Evolutionary conservation across 1,140 invertebrate species (phyloP), one percentile per base, ranked within the genome.

Genomic region (Caerostris darwini): DNA sequence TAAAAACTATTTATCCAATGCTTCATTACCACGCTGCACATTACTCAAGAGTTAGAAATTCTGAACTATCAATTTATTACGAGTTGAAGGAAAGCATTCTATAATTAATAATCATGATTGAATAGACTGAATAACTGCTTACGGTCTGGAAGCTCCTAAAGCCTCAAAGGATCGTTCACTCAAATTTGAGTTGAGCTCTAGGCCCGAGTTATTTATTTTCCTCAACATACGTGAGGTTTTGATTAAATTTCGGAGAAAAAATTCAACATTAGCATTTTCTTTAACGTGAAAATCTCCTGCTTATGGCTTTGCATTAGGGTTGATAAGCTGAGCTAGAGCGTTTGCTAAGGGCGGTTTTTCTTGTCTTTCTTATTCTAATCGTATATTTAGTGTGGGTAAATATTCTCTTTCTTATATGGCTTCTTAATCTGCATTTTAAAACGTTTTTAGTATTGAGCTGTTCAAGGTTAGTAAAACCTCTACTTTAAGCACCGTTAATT

Each of bases 221-320:
- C 50, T 50, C 71, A 53, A 53, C 71, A 53, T 77, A 34, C 34
- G 71, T 77, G 71, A 77, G 34, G 71, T 12, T 77, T 77, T 77
- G 71, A 77, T 77, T 77, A 77, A 53, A 77, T 77, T 77, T 77
- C 71, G 5, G 34, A 77, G 8, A 77, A 77, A 77, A 77, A 53
- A 14, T 77, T 34, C 71, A 77, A 77, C 71, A 77, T 77, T 77
- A 77, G 71, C 71, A 77, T 77, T 77, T 77, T 77, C 71, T 77
- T 77, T 77, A 53, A 77, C 71, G 34, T 12, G 71, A 77, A 77
- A 77, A 77, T 77, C 71, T 19, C 71, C 10, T 8, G 71, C 71
- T 77, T 77, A 50, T 77, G 71, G 71, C 10, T 77, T 50, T 53
- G 71, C 50, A 77, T 77, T 77, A 53, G 8, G 34, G 3, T 3